Percentiles rank a stretch among this genome's conserved stretches.
Evolutionary conservation across 2,113 vertebrate genomes (phyloP).

Genomic region (Phaetusa simplex): DNA sequence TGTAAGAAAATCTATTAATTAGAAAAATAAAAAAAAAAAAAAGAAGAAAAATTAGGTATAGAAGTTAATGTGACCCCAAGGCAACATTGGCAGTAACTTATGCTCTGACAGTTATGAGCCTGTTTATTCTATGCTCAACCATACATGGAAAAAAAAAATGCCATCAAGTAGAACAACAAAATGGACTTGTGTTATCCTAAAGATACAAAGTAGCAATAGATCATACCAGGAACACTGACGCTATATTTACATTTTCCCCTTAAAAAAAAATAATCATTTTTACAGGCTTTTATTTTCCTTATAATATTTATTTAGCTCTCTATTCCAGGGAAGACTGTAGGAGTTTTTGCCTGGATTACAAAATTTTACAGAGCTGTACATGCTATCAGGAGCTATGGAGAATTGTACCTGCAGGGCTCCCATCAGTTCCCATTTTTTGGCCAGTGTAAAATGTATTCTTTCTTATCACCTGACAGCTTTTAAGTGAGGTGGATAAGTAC

Average conservation of each 20-base stretch:
- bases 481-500: background rate
- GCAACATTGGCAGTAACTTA: constrained; percentile 64
- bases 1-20: constrained; percentile 70
- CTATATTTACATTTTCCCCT: constrained; percentile 14
- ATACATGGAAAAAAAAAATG: constrained; percentile 35
- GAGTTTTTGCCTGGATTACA: background rate
- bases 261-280: background rate
- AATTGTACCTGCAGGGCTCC: background rate
- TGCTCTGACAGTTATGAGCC: constrained; percentile 56
- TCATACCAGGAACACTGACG: constrained; percentile 22
- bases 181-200: constrained; percentile 61
- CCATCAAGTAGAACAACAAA: constrained; percentile 55
- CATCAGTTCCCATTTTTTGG: background rate
- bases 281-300: background rate
- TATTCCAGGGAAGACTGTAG: background rate
- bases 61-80: constrained; percentile 70
- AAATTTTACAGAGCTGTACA: background rate
- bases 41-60: constrained; percentile 59
- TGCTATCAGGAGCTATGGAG: background rate
- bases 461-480: background rate
- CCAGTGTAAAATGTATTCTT: background rate
- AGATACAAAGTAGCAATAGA: constrained; percentile 60
- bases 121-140: constrained; percentile 62
- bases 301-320: background rate
- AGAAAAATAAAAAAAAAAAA: constrained; percentile 6